Evolutionary conservation across 2,888 invertebrate species (phyloP), one percentile per base, ranked within the genome.

Genomic region (Drosophila limbata): DNA sequence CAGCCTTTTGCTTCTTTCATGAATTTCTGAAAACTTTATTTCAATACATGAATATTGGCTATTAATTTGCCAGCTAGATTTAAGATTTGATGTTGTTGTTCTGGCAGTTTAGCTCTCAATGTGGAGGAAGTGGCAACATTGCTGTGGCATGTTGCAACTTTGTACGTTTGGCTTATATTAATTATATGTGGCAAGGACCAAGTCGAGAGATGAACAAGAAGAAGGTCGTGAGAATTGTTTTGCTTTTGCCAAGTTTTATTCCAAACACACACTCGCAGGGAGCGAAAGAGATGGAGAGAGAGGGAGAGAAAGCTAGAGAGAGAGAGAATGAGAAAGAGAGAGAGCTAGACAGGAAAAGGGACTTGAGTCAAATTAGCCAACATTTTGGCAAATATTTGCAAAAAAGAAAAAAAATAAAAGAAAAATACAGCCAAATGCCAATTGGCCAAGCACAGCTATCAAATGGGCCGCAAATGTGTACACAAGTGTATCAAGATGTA

Each of bases 391-490:
- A 88, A 83, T 88, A 88, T 83, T 83, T 82, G 71, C 74, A 42
- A 37, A 17, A 52, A 42, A 45, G 39, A 37, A 8, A 42, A 37
- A 21, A 52, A 42, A 45, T 47, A 37, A 8, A 28, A 28, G 6
- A 28, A 28, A 52, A 42, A 45, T 47, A 37, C 62, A 50, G 35
- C 17, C 73, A 52, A 50, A 66, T 69, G 70, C 71, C 83, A 88
- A 85, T 84, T 83, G 83, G 73, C 85, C 85, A 87, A 82, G 67
- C 69, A 63, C 69, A 66, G 66, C 83, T 83, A 88, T 88, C 88
- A 83, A 83, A 83, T 85, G 83, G 85, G 85, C 86, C 88, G 74
- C 85, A 87, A 82, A 82, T 82, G 79, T 84, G 80, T 77, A 73
- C 85, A 87, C 82, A 82, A 69, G 19, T 71, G 62, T 71, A 69